Evolutionary conservation across 2,113 vertebrate species (phyloP).

Genomic region (Connochaetes taurinus): DNA sequence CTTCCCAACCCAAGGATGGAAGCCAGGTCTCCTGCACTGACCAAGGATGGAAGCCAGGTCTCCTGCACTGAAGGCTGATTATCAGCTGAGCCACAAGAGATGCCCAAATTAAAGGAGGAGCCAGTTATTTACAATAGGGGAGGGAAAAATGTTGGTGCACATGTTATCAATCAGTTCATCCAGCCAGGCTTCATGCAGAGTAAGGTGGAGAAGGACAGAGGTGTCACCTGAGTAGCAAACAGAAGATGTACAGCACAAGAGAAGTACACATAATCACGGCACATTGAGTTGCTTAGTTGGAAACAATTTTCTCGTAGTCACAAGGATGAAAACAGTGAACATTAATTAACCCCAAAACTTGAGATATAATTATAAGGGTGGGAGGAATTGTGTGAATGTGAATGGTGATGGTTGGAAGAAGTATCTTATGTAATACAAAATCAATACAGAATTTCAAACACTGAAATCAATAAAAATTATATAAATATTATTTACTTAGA

Average conservation of each 20-base stretch:
- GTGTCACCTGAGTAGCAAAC: background rate
- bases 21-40: too few species aligned
- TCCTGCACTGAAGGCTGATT: background rate
- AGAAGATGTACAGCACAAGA: background rate
- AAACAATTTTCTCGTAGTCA: background rate
- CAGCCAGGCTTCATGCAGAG: background rate
- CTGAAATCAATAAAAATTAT: background rate
- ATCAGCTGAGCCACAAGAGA: background rate
- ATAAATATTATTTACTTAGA: background rate
- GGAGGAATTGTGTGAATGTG: background rate
- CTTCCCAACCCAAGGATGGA: background rate
- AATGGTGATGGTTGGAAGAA: background rate
- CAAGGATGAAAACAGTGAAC: background rate
- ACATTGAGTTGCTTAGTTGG: background rate
- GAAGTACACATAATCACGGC: rapidly evolving
- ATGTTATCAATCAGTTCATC: background rate
- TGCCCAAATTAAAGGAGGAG: background rate
- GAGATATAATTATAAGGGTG: background rate
- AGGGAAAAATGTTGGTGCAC: background rate
- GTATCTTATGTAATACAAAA: background rate
- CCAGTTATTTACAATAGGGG: background rate
- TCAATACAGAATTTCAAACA: background rate
- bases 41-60: background rate
- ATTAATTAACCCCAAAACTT: background rate
- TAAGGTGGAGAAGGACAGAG: too few species aligned